Percentiles rank a stretch among this genome's conserved stretches.
phyloP scores from a whole-genome alignment of 1,140 invertebrate genomes.

The Linepithema humile region DNA sequence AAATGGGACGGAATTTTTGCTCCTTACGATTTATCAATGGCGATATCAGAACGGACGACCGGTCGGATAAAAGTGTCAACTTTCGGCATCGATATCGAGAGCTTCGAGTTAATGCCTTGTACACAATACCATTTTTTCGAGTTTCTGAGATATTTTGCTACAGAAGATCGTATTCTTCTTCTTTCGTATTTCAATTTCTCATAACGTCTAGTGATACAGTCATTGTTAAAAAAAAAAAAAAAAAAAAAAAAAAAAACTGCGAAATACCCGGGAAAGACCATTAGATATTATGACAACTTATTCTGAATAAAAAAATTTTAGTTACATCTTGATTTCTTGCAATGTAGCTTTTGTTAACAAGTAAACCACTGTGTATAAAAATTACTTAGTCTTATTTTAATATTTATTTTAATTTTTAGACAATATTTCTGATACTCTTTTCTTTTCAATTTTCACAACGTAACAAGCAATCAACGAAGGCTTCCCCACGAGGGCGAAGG shows the following conservation, averaged over 20 bases:
- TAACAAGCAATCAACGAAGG: constrained; percentile 31
- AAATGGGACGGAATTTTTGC: constrained; percentile 40
- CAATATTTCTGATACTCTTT: background rate
- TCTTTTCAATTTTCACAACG: background rate
- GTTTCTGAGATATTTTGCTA: background rate
- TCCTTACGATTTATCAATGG: constrained; percentile 41
- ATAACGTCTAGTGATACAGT: background rate
- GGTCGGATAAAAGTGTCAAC: constrained; percentile 44
- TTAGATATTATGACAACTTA: background rate
- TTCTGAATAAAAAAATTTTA: background rate
- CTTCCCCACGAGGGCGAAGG: background rate
- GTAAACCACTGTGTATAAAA: background rate
- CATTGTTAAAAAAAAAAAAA: background rate
- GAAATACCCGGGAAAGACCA: background rate
- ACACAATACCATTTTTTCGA: background rate
- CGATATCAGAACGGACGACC: constrained; percentile 24
- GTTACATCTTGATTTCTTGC: background rate
- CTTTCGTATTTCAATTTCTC: background rate
- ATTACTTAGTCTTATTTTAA: background rate
- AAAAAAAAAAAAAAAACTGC: background rate
- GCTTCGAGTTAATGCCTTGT: constrained; percentile 2
- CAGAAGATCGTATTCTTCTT: background rate
- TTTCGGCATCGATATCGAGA: constrained; percentile 20
- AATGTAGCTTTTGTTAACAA: background rate
- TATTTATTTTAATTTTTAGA: background rate